These are phyloP conservation scores for Ariolimax columbianus DNA, from an alignment of 2,888 invertebrate species.

Conservation along the genomic window DNA sequence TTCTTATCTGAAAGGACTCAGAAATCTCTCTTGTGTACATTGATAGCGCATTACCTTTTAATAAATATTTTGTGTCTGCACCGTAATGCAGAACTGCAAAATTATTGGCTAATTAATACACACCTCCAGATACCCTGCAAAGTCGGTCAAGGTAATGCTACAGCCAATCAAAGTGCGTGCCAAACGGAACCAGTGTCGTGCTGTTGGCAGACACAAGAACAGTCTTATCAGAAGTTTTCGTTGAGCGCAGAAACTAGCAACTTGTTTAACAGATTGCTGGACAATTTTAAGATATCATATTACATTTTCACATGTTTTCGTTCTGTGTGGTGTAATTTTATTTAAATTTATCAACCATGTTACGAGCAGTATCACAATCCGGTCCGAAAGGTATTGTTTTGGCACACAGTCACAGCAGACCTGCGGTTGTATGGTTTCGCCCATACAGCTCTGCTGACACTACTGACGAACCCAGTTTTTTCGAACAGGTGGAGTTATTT, in stretches of 20 bases:
- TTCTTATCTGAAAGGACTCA: too few relatives aligned
- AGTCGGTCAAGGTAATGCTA: constrained; percentile 7
- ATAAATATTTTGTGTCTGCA: not conserved
- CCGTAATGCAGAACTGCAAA: not conserved
- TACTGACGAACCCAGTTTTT: constrained; percentile 67
- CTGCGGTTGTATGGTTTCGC: constrained; percentile 27
- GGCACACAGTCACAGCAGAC: constrained; percentile 2
- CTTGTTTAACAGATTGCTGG: not conserved
- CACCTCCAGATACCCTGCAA: constrained; percentile 15
- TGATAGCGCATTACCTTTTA: not conserved
- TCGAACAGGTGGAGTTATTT: constrained; percentile 91
- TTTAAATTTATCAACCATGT: constrained; percentile 22
- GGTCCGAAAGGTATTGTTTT: constrained; percentile 11
- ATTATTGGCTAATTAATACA: constrained; percentile 11
- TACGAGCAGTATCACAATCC: constrained; percentile 43
- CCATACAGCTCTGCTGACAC: constrained; percentile 36
- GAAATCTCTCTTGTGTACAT: too few relatives aligned
- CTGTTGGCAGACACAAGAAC: not conserved
- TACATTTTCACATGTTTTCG: not conserved
- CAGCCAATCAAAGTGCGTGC: constrained; percentile 18
- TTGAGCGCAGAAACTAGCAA: not conserved
- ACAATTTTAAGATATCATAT: not conserved
- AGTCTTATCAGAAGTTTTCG: not conserved
- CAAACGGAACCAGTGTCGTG: constrained; percentile 3
- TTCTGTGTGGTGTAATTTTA: not conserved